These are phyloP conservation scores for Ailurus styani DNA, from an alignment of 2,113 vertebrate species.

Conservation along the genomic window DNA sequence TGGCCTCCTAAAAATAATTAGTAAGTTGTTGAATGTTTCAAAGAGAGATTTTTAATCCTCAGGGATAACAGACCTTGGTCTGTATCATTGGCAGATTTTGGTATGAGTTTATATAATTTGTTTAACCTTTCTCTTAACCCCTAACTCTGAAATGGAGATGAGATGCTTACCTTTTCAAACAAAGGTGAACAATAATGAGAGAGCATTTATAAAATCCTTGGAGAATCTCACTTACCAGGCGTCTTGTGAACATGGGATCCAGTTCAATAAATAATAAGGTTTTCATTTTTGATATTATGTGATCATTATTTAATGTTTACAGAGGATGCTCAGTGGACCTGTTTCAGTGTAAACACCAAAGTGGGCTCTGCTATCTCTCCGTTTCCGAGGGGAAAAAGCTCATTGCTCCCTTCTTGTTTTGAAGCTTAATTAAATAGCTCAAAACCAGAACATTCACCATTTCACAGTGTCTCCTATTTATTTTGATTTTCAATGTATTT, in stretches of 20 bases:
- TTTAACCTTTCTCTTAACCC: conserved; percentile 60
- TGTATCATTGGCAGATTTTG: conserved; percentile 25
- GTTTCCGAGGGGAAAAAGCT: neutral
- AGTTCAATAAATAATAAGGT: conserved; percentile 52
- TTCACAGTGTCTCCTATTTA: neutral
- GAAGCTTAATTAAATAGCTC: conserved; percentile 48
- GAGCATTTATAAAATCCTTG: conserved; percentile 13
- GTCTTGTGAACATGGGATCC: neutral
- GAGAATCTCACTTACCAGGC: conserved; percentile 42
- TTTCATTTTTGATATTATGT: conserved; percentile 53
- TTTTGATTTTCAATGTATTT: conserved; percentile 9
- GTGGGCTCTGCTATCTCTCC: conserved; percentile 1
- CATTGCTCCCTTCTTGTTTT: conserved; percentile 1
- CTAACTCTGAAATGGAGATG: conserved; percentile 47
- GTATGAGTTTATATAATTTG: conserved; percentile 50
- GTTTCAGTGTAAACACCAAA: conserved; percentile 49
- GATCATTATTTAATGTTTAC: conserved; percentile 64
- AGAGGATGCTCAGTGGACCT: conserved; percentile 23
- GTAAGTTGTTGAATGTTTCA: conserved; percentile 58
- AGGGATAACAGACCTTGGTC: neutral
- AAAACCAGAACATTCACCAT: neutral
- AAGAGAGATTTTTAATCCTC: conserved; percentile 16
- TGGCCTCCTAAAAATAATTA: conserved; percentile 52
- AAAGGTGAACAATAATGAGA: conserved; percentile 47
- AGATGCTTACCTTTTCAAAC: conserved; percentile 53